Percentiles rank a stretch among this genome's conserved stretches.
phyloP scores from a whole-genome alignment of 2,888 invertebrate species.

The Drosophila siamana region DNA sequence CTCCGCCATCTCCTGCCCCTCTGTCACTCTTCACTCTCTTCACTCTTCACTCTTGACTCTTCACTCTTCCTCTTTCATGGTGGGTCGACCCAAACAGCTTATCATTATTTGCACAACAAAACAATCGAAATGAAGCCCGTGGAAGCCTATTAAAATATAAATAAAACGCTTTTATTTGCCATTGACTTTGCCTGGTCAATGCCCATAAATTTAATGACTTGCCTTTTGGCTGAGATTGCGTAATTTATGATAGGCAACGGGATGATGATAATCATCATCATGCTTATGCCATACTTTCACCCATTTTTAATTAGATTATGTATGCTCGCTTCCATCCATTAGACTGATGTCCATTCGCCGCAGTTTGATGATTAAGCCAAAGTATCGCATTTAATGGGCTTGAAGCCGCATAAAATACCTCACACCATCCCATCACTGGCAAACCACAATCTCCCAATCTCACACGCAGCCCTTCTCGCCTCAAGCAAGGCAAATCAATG shows the following conservation, averaged over 20 bases:
- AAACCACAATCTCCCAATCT: background rate
- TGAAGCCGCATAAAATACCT: slow-evolving; percentile 21
- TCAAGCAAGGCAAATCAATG: slow-evolving; percentile 25
- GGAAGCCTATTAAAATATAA: slow-evolving; percentile 40
- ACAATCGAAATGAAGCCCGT: slow-evolving; percentile 26
- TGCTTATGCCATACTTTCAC: background rate
- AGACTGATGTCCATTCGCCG: slow-evolving; percentile 27
- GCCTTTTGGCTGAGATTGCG: slow-evolving; percentile 68
- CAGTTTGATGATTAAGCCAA: slow-evolving; percentile 30
- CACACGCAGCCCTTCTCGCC: background rate
- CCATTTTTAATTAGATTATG: slow-evolving; percentile 73
- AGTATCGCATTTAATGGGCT: slow-evolving; percentile 56
- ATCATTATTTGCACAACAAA: slow-evolving; percentile 71
- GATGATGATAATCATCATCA: slow-evolving; percentile 15
- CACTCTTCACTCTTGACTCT: background rate
- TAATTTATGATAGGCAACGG: slow-evolving; percentile 63
- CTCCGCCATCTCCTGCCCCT: too few species aligned
- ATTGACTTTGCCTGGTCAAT: slow-evolving; percentile 49
- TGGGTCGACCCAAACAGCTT: slow-evolving; percentile 53
- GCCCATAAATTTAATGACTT: slow-evolving; percentile 75
- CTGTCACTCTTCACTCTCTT: too few species aligned
- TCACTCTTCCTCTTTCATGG: background rate
- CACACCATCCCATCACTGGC: background rate
- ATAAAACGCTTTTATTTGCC: slow-evolving; percentile 70
- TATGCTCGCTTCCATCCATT: slow-evolving; percentile 38